Conservation (phyloP, 2,113 vertebrate genomes). For the Dryoscopus gambensis region DNA sequence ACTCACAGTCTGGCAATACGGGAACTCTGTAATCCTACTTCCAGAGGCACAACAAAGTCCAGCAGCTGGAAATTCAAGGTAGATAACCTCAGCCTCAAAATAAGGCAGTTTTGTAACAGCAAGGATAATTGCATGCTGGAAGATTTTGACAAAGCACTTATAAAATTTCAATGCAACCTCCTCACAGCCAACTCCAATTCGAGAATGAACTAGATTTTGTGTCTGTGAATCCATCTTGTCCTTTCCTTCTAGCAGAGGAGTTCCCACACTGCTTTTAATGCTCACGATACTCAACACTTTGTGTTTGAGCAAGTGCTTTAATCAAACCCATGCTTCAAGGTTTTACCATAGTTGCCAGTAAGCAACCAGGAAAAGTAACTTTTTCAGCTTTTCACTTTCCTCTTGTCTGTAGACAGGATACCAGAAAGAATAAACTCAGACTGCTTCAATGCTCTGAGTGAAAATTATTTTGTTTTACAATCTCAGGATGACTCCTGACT, state of each 20-base stretch:
- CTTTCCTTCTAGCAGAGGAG: not conserved
- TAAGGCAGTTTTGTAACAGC: not conserved
- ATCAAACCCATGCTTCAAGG: not conserved
- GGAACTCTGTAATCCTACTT: not conserved
- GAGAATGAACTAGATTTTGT: not conserved
- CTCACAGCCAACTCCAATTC: accelerated
- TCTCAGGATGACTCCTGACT: not conserved
- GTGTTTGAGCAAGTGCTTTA: not conserved
- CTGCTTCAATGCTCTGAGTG: not conserved
- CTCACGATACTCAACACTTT: not conserved
- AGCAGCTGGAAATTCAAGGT: not conserved
- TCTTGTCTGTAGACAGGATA: not conserved
- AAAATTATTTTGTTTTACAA: not conserved
- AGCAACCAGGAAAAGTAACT: not conserved
- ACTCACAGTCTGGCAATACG: not conserved
- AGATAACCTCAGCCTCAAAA: not conserved
- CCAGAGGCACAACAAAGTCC: not conserved
- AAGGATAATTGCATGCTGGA: not conserved
- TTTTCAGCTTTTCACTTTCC: not conserved
- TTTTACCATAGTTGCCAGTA: not conserved
- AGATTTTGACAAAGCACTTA: not conserved
- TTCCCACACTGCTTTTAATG: not conserved
- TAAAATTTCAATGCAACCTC: not conserved
- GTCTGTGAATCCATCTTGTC: not conserved
- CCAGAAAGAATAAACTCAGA: not conserved